Conservation (phyloP, 2,113 vertebrate genomes). For the Cololabis saira region DNA sequence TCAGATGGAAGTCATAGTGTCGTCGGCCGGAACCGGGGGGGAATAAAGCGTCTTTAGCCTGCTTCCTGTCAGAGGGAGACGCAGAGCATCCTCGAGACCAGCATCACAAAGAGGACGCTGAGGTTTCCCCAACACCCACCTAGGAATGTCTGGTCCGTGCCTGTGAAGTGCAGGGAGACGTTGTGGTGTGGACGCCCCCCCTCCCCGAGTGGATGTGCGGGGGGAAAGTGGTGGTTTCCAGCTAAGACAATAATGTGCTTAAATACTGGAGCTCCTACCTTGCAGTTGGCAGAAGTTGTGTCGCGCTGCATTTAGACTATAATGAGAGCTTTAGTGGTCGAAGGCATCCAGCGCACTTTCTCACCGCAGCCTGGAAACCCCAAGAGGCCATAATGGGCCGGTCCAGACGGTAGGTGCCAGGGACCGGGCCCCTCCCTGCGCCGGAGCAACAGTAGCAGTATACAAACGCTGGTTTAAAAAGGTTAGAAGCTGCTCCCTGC, state of each 20-base stretch:
- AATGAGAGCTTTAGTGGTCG: slow-evolving; percentile 82
- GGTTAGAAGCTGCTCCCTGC: slow-evolving; percentile 79
- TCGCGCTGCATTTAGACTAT: slow-evolving; percentile 80
- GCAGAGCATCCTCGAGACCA: slow-evolving; percentile 43
- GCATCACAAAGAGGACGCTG: slow-evolving; percentile 31
- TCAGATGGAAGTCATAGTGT: slow-evolving; percentile 63
- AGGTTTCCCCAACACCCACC: slow-evolving; percentile 42
- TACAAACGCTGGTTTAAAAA: slow-evolving; percentile 77
- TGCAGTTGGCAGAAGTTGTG: slow-evolving; percentile 73
- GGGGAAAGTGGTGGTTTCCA: slow-evolving; percentile 60
- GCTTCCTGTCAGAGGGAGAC: slow-evolving; percentile 46
- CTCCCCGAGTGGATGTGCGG: slow-evolving; percentile 19
- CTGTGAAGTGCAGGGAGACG: slow-evolving; percentile 23
- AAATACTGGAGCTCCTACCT: slow-evolving; percentile 71
- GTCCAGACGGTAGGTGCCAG: slow-evolving; percentile 77
- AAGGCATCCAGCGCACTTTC: slow-evolving; percentile 74
- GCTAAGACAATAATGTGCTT: slow-evolving; percentile 68
- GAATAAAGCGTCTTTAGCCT: slow-evolving; percentile 54
- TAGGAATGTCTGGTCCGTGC: slow-evolving; percentile 39
- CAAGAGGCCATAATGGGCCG: slow-evolving; percentile 77
- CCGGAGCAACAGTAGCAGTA: slow-evolving; percentile 75
- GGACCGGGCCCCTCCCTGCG: slow-evolving; percentile 74
- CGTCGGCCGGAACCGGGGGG: slow-evolving; percentile 52
- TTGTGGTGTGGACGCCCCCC: slow-evolving; percentile 1
- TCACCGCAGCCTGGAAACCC: slow-evolving; percentile 79